Evolutionary conservation across 1,140 invertebrate genomes (phyloP), one percentile per base, ranked within the genome.

Genomic region (Caligus rogercresseyi): DNA sequence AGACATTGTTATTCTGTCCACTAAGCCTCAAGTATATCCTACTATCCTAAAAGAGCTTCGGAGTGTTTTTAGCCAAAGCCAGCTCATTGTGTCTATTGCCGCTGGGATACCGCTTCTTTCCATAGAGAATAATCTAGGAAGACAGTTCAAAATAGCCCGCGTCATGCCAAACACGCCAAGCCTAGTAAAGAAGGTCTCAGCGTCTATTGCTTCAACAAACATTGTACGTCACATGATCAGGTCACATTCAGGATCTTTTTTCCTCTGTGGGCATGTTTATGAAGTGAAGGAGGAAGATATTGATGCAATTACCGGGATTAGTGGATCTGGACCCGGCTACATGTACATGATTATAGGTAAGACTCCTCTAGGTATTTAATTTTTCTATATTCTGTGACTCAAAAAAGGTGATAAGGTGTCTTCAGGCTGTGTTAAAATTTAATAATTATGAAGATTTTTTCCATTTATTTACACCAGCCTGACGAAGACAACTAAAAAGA

Each of bases 111-210:
- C 86, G 0, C 76, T 90, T 7, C 72, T 78, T 20, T 79, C 82
- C 25, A 77, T 97, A 65, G 87, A 96, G 78, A 77, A 83, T 72
- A 88, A 51, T 51, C 15, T n/a, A 51, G 31, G 31, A n/a, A 11
- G 31, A 43, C 64, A 78, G 43, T 77, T 79, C 0, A 77, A 86
- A 31, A 84, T 95, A 0, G 81, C 94, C 19, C 78, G 91, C 62
- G 85, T 91, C 0, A 96, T 97, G 91, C 91, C 93, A 0, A 98
- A 98, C 74, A 95, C 87, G 0, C 89, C 92, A 7, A 84, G 83
- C 0, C 71, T 94, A 3, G 87, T 96, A 0, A 78, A 84, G 79
- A 80, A 62, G 92, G 87, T 0, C 89, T 88, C 0, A 86, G 87
- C 0, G 90, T 93, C 0, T 85, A 84, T 67, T 77, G 78, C 11